Evolutionary conservation across 2,888 invertebrate genomes (phyloP).

Genomic region (Drosophila borealis): DNA sequence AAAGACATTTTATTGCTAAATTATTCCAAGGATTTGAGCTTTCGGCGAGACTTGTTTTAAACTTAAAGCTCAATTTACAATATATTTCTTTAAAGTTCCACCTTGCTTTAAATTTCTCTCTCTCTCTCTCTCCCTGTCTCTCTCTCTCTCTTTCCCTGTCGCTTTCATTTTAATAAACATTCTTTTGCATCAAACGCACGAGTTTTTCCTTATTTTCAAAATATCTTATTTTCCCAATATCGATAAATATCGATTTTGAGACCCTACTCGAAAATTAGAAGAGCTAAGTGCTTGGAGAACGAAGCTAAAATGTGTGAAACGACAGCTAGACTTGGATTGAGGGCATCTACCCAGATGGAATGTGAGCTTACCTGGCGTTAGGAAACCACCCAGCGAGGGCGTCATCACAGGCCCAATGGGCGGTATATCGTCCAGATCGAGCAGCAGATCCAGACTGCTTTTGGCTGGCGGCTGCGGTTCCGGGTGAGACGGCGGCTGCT

Average conservation of each 20-base stretch:
- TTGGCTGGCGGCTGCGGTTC: conserved; percentile 78
- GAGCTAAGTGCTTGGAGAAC: no score
- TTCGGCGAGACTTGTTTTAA: not conserved
- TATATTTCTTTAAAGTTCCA: no score
- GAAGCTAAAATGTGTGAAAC: no score
- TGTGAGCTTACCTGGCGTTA: conserved; percentile 87
- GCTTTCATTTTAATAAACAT: not conserved
- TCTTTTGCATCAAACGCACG: not conserved
- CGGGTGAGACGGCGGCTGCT: not conserved
- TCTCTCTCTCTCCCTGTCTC: not conserved
- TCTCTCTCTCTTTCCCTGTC: not conserved
- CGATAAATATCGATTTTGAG: no score
- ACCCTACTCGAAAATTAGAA: no score
- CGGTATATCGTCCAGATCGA: conserved; percentile 92
- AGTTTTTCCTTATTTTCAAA: no score
- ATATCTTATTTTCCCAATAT: no score
- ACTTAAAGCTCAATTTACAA: no score
- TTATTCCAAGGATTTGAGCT: no score
- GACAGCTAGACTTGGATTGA: no score
- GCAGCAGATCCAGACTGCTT: conserved; percentile 91
- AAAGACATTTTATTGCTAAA: no score
- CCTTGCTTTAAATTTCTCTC: not conserved
- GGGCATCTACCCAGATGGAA: not conserved
- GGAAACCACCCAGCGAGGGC: conserved; percentile 92
- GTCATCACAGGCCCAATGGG: conserved; percentile 90